These are phyloP conservation scores for Steromphala cineraria DNA, from an alignment of 2,888 invertebrate species.

Conservation along the genomic window DNA sequence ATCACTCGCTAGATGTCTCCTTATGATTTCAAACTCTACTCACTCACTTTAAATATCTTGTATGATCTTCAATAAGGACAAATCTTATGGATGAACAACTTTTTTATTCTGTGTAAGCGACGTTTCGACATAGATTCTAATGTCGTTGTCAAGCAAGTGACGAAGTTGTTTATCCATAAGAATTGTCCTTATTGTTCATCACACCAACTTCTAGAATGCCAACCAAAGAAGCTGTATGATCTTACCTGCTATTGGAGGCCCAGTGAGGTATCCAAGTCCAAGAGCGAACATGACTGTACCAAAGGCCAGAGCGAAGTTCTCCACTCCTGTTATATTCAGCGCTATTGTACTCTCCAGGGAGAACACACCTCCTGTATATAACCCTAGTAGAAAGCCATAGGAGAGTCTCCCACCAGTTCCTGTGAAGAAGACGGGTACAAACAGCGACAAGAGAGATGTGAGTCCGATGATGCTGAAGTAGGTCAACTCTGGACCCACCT, in stretches of 20 bases:
- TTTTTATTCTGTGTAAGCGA: too few species aligned
- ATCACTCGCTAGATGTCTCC: too few species aligned
- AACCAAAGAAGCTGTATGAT: not conserved
- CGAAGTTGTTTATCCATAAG: too few species aligned
- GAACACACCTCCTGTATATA: not conserved
- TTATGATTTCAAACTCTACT: too few species aligned
- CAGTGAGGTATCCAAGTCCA: not conserved
- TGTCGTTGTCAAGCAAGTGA: too few species aligned
- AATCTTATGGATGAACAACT: too few species aligned
- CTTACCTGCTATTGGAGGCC: conserved; percentile 4
- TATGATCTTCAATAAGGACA: too few species aligned
- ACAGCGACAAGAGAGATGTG: not conserved
- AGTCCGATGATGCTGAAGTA: not conserved
- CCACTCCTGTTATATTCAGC: not conserved
- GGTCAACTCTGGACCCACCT: not conserved
- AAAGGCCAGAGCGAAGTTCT: not conserved
- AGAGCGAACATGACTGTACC: not conserved
- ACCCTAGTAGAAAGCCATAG: not conserved
- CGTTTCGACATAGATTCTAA: too few species aligned
- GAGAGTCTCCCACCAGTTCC: not conserved
- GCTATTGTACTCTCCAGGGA: not conserved
- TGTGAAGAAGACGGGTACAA: not conserved
- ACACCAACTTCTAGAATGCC: too few species aligned
- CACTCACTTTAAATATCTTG: too few species aligned
- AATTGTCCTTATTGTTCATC: too few species aligned